Percentiles rank a stretch among this genome's conserved stretches.
Conservation (phyloP, 2,797 vertebrate species). For the Knipowitschia caucasica region DNA sequence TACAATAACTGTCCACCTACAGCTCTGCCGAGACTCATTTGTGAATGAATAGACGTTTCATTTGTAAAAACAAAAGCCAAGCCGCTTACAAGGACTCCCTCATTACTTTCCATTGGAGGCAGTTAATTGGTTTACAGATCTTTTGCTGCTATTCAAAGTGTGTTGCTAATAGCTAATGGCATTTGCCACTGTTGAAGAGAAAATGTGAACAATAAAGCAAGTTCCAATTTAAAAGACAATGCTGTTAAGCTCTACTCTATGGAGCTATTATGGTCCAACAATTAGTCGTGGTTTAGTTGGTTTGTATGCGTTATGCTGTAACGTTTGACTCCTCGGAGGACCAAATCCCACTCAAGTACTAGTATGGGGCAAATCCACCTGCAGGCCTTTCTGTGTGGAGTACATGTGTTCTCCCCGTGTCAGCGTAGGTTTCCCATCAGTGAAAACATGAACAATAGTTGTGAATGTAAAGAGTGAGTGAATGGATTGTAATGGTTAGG, state of each 20-base stretch:
- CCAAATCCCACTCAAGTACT: no score
- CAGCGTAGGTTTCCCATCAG: no score
- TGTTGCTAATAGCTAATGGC: slow-evolving; percentile 4
- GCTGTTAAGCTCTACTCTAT: neutral
- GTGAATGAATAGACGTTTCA: slow-evolving; percentile 8
- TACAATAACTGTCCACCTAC: slow-evolving; percentile 1
- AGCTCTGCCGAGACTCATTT: slow-evolving; percentile 17
- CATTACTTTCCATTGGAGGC: slow-evolving; percentile 8
- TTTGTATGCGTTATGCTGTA: neutral
- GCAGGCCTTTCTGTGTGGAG: no score
- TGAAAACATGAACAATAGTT: no score
- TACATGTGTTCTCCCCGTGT: no score
- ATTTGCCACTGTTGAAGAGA: slow-evolving; percentile 2
- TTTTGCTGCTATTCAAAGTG: slow-evolving; percentile 1
- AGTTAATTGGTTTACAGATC: slow-evolving; percentile 8
- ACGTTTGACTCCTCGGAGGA: neutral
- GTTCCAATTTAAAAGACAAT: slow-evolving; percentile 6
- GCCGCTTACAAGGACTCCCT: neutral
- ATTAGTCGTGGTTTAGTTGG: neutral
- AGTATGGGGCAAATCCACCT: no score
- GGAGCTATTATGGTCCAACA: neutral
- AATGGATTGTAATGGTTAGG: no score
- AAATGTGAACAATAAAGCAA: slow-evolving; percentile 7
- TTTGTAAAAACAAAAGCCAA: slow-evolving; percentile 10
- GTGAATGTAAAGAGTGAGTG: no score